These are phyloP conservation scores for Myanophis thanlyinensis DNA, from an alignment of 2,113 vertebrate genomes.

Conservation along the genomic window DNA sequence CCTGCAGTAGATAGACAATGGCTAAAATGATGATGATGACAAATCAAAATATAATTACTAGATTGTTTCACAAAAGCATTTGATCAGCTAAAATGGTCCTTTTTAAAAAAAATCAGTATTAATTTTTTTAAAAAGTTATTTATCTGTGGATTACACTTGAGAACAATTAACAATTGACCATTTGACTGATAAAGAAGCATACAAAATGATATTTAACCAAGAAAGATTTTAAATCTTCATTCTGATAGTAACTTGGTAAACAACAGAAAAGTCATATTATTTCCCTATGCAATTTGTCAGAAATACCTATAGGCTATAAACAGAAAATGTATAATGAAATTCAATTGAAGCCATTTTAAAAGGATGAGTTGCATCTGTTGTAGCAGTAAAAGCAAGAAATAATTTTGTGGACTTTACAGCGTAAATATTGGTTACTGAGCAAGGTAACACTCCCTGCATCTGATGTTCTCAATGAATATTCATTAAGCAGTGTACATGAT, in stretches of 20 bases:
- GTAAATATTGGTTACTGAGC: background rate
- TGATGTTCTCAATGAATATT: background rate
- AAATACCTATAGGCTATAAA: background rate
- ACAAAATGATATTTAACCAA: background rate
- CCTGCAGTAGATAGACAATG: no score
- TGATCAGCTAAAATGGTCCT: no score
- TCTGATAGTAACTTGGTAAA: background rate
- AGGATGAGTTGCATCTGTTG: background rate
- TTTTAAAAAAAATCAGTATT: no score
- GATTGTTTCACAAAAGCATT: no score
- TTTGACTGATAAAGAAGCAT: no score
- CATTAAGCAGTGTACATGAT: background rate
- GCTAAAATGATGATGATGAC: no score
- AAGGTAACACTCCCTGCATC: background rate
- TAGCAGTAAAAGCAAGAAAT: background rate
- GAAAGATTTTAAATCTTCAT: background rate
- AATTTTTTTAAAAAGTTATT: no score
- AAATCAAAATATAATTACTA: no score
- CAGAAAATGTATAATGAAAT: background rate
- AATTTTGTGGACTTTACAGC: background rate
- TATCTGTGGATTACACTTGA: no score
- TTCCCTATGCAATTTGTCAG: background rate
- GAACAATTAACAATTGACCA: no score
- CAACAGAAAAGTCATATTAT: background rate
- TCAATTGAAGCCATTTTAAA: background rate